Conservation (phyloP, 2,888 invertebrate genomes). For the Cephus rjabovi region DNA sequence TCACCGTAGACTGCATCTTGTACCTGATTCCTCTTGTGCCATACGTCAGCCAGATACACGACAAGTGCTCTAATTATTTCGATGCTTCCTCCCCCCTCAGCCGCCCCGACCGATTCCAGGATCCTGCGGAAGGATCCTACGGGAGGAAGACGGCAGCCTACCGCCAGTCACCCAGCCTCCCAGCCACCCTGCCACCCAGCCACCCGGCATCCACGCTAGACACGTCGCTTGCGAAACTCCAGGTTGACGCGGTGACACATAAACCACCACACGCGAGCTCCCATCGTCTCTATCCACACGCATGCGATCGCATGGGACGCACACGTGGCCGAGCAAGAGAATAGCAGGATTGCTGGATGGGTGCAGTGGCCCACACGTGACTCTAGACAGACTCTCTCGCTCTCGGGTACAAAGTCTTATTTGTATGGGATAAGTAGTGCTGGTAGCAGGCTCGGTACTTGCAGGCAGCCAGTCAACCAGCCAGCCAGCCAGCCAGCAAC, state of each 20-base stretch:
- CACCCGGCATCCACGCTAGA: constrained; percentile 21
- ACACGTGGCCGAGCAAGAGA: too few relatives aligned
- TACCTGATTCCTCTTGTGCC: constrained; percentile 15
- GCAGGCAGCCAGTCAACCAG: background rate
- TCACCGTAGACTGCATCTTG: constrained; percentile 14
- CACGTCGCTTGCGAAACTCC: constrained; percentile 34
- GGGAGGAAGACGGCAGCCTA: too few relatives aligned
- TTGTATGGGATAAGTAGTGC: constrained; percentile 3
- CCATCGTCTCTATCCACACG: constrained; percentile 42
- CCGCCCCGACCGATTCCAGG: background rate
- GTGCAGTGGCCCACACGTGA: constrained; percentile 5
- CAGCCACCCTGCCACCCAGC: too few relatives aligned
- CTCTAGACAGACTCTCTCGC: background rate
- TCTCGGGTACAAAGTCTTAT: background rate
- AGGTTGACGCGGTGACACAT: constrained; percentile 40
- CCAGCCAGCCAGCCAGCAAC: background rate
- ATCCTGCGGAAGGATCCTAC: too few relatives aligned
- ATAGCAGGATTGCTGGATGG: too few relatives aligned
- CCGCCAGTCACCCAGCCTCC: too few relatives aligned
- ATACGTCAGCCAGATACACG: constrained; percentile 25
- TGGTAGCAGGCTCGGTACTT: constrained; percentile 4
- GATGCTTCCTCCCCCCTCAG: background rate
- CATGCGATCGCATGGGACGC: background rate
- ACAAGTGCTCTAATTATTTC: constrained; percentile 32
- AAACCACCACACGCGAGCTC: constrained; percentile 21